Percentiles rank a stretch among this genome's conserved stretches.
These are phyloP conservation scores for Eurystomus glaucurus DNA, from an alignment of 2,797 vertebrate species.

Conservation along the genomic window DNA sequence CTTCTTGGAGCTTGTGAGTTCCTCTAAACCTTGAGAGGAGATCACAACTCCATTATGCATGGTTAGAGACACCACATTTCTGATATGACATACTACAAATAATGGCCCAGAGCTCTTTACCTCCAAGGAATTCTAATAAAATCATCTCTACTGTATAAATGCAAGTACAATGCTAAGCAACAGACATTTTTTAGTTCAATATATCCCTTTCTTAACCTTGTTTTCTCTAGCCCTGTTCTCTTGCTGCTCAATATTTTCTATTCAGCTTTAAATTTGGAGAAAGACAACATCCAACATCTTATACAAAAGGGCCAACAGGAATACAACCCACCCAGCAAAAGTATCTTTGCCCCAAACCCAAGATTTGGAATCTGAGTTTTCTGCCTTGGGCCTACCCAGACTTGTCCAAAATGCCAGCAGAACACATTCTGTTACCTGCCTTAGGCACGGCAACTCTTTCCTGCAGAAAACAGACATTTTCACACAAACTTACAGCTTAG, in stretches of 20 bases:
- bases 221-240: slow-evolving; percentile 8
- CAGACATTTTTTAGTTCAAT: neutral
- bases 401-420: neutral
- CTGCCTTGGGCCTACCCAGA: neutral
- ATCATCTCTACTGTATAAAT: neutral
- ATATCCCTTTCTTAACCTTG: neutral
- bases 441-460: neutral
- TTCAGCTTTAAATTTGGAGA: neutral
- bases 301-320: neutral
- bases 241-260: neutral
- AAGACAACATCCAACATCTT: neutral
- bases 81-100: slow-evolving; percentile 9
- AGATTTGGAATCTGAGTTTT: neutral
- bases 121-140: slow-evolving; percentile 17
- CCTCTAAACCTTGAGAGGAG: neutral
- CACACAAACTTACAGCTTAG: neutral
- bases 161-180: neutral
- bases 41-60: neutral
- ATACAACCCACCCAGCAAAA: neutral
- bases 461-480: neutral
- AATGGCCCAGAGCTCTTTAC: slow-evolving; percentile 33
- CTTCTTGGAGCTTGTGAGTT: neutral
- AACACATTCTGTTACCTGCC: neutral
- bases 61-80: slow-evolving; percentile 29
- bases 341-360: neutral